A percentile compares a stretch with the other conserved stretches of the same genome.
These are phyloP conservation scores for Lasioglossum malachurum DNA, from an alignment of 2,888 invertebrate species.

Conservation along the genomic window DNA sequence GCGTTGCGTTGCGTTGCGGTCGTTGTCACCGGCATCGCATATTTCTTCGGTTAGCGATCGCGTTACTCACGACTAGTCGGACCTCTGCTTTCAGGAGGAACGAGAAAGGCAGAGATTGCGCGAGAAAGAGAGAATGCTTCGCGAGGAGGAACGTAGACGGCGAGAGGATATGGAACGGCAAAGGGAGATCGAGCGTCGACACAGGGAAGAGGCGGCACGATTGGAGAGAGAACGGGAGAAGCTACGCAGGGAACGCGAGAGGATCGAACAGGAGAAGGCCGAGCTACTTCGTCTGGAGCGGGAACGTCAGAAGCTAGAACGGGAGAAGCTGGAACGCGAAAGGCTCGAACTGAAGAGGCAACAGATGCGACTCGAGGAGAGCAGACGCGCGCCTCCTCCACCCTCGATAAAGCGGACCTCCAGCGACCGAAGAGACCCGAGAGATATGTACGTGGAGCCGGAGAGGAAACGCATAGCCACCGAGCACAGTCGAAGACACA, in stretches of 20 bases:
- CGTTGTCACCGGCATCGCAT: not conserved
- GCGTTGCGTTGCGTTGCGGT: not conserved
- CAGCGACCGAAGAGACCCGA: slow-evolving; percentile 80
- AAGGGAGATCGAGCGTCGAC: slow-evolving; percentile 92
- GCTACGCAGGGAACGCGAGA: slow-evolving; percentile 93
- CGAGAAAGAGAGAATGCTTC: slow-evolving; percentile 91
- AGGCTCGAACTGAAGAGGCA: slow-evolving; percentile 93
- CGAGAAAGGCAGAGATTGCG: slow-evolving; percentile 90
- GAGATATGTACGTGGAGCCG: slow-evolving; percentile 81
- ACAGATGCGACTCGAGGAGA: slow-evolving; percentile 87
- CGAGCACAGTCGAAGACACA: slow-evolving; percentile 80
- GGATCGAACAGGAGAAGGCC: slow-evolving; percentile 94
- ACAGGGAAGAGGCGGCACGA: slow-evolving; percentile 93
- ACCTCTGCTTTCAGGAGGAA: slow-evolving; percentile 86
- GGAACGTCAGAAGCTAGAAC: slow-evolving; percentile 91
- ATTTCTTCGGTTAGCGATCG: not conserved
- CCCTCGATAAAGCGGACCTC: slow-evolving; percentile 80
- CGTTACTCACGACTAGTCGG: not conserved
- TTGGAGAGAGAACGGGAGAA: slow-evolving; percentile 93
- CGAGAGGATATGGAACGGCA: slow-evolving; percentile 92
- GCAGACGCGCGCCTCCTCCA: slow-evolving; percentile 77
- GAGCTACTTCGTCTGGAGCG: slow-evolving; percentile 93
- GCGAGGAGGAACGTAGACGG: slow-evolving; percentile 93
- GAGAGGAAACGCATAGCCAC: slow-evolving; percentile 82
- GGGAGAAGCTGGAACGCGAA: slow-evolving; percentile 92